A percentile compares a stretch with the other conserved stretches of the same genome.
phyloP scores from a whole-genome alignment of 2,113 vertebrate species.

The Mungos mungo region DNA sequence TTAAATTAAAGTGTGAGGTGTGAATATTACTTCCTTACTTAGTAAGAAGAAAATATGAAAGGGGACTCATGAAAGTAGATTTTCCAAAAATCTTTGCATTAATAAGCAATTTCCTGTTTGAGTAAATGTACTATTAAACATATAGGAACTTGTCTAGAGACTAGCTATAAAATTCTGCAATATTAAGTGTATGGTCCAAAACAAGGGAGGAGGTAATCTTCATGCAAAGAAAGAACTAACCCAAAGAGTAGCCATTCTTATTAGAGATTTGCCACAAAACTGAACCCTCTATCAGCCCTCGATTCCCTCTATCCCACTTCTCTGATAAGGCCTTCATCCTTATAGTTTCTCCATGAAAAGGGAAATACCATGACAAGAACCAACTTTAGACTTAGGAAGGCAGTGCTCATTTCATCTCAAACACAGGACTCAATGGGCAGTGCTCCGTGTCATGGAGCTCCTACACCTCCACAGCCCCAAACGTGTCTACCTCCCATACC shows the following conservation, averaged over 20 bases:
- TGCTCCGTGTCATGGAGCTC: neutral
- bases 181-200: neutral
- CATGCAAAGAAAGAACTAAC: neutral
- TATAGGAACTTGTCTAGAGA: neutral
- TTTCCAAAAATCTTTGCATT: constrained; percentile 43
- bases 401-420: neutral
- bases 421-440: neutral
- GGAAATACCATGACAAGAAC: neutral
- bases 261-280: neutral
- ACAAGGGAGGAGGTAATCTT: neutral
- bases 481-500: neutral
- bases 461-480: neutral
- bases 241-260: neutral
- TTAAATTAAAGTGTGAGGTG: constrained; percentile 3
- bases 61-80: neutral
- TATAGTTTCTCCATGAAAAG: neutral
- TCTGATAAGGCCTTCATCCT: neutral
- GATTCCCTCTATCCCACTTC: neutral
- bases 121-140: constrained; percentile 36
- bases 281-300: neutral
- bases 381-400: neutral
- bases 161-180: neutral
- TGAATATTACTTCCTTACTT: constrained; percentile 31
- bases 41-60: constrained; percentile 27
- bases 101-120: constrained; percentile 48